These are phyloP conservation scores for Stichodactyla mertensii DNA, from an alignment of 64 coral and sea anemone genomes.

Conservation along the genomic window DNA sequence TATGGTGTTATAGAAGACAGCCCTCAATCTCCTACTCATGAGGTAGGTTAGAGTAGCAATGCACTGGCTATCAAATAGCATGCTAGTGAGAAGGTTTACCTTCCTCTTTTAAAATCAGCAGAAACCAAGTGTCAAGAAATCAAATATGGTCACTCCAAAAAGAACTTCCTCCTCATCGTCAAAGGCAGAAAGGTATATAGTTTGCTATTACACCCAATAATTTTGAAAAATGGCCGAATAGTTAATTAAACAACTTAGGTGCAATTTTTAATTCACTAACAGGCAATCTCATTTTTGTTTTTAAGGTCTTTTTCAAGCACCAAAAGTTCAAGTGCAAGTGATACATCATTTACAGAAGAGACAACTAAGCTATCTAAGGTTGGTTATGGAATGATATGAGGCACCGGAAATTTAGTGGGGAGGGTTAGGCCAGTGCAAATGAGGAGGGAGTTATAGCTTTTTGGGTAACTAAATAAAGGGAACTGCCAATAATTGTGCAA, in stretches of 20 bases:
- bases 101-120: not conserved
- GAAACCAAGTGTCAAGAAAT: not conserved
- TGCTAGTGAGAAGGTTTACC: not conserved
- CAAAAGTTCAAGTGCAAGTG: slow-evolving; percentile 31
- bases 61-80: not conserved
- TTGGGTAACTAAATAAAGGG: too few relatives aligned
- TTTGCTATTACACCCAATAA: too few relatives aligned
- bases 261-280: not conserved
- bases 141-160: not conserved
- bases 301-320: slow-evolving; percentile 18
- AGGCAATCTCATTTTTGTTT: not conserved
- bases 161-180: not conserved
- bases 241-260: too few relatives aligned
- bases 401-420: too few relatives aligned
- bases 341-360: slow-evolving; percentile 24
- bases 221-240: too few relatives aligned
- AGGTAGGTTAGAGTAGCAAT: not conserved
- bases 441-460: too few relatives aligned
- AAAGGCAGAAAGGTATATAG: slow-evolving; percentile 9
- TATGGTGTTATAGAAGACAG: not conserved
- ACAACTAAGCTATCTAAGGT: not conserved
- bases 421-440: too few relatives aligned
- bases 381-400: not conserved
- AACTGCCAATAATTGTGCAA: too few relatives aligned
- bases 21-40: not conserved